Evolutionary conservation across 2,797 vertebrate genomes (phyloP).

Genomic region (Steatocranus sp.): DNA sequence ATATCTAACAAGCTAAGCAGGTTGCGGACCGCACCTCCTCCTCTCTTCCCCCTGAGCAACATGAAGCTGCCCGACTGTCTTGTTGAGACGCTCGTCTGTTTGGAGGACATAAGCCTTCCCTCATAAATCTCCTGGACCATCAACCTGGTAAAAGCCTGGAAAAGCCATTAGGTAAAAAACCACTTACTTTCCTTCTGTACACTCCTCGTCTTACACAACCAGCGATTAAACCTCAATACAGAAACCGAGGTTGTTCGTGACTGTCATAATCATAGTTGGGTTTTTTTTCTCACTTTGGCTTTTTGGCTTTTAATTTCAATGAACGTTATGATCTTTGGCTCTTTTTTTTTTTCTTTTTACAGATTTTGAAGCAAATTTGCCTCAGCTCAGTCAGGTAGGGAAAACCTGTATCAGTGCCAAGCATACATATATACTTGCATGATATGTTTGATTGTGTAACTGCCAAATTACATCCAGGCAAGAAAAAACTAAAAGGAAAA

Average conservation of each 20-base stretch:
- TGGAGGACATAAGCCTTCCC: slow-evolving; percentile 12
- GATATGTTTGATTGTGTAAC: not conserved
- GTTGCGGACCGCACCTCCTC: not conserved
- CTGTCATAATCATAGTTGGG: not conserved
- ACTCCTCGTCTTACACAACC: slow-evolving; percentile 16
- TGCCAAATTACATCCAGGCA: not conserved
- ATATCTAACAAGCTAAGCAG: slow-evolving; percentile 7
- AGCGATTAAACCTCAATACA: not conserved
- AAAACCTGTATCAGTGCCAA: not conserved
- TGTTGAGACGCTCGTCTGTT: slow-evolving; percentile 3
- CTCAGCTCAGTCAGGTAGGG: not conserved
- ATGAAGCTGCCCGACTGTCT: slow-evolving; percentile 25
- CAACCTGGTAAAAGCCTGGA: slow-evolving; percentile 50
- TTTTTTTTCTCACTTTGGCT: not conserved
- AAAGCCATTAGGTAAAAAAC: slow-evolving; percentile 53
- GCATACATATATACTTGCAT: not conserved
- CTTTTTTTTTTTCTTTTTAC: not conserved
- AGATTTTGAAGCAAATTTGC: not conserved
- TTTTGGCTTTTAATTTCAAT: not conserved
- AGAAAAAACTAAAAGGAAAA: not conserved
- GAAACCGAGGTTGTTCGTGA: not conserved
- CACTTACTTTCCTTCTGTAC: slow-evolving; percentile 5
- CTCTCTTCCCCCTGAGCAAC: slow-evolving; percentile 1
- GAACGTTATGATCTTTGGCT: not conserved
- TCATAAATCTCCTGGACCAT: slow-evolving; percentile 62